Evolutionary conservation across 2,888 invertebrate genomes (phyloP), one percentile per base, ranked within the genome.

Genomic region (Troides oblongomaculatus): DNA sequence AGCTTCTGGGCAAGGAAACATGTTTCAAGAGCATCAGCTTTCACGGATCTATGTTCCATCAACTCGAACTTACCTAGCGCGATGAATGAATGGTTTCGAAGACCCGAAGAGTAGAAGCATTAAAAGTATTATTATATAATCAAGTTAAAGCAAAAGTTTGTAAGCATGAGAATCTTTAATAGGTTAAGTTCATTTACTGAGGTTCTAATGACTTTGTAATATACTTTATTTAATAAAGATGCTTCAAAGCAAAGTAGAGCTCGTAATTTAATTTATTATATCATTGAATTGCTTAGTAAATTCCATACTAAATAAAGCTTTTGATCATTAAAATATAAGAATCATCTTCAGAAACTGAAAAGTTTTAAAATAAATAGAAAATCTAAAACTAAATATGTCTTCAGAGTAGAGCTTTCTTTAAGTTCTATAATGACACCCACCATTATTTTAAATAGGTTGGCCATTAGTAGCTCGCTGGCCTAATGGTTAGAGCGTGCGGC

Each of bases 171-270:
- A 12, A 21, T 50, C 10, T 21, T 60, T 60, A 60, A 66, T 60
- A 50, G 60, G 66, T 66, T 60, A 30, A 66, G 59, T 60, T 60
- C 2, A 60, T 66, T 60, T 53, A 60, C 66, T 53, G 23, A 58
- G 17, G 21, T 57, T 64, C 58, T 58, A 43, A 58, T 43, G 25
- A 58, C 23, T 58, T 60, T 58, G 56, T 56, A 63, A 58, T 21
- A 30, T 62, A 18, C 14, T 18, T 57, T 57, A 17, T 46, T 46
- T 46, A 21, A 46, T 62, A 43, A 61, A 57, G 23, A 58, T 46
- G 58, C 56, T 43, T 58, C 30, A 46, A 68, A 62, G 58, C 62
- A 0, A 57, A 30, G 53, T 23, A 62, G 57, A 56, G 61, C 18
- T 36, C 18, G 66, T 62, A 56, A 56, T 39, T 56, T n/a, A 36